phyloP scores from a whole-genome alignment of 2,113 vertebrate genomes.

The Coregonus clupeaformis region DNA sequence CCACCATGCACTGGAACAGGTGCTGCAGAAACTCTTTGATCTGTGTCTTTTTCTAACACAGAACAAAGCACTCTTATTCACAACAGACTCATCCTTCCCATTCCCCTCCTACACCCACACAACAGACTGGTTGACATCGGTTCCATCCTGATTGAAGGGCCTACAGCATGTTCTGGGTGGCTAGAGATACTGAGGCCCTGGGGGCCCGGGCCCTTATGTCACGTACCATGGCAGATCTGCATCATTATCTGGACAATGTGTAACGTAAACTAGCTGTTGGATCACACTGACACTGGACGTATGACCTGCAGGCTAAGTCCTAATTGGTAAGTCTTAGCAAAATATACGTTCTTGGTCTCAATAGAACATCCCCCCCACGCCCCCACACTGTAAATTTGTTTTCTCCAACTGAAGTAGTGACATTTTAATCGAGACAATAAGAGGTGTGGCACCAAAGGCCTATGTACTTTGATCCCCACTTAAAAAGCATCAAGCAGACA shows the following conservation, averaged over 20 bases:
- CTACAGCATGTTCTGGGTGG: conserved; percentile 4
- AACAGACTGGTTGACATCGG: conserved; percentile 1
- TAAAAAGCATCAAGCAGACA: background rate
- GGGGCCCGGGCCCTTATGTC: conserved; percentile 9
- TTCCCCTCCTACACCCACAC: background rate
- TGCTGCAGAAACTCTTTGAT: conserved; percentile 81
- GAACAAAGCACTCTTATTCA: background rate
- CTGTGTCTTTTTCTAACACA: conserved; percentile 80
- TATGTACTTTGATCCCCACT: conserved; percentile 31
- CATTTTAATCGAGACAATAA: conserved; percentile 50
- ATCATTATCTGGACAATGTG: conserved; percentile 27
- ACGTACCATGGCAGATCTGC: conserved; percentile 14
- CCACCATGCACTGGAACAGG: conserved; percentile 74
- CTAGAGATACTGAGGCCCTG: conserved; percentile 8
- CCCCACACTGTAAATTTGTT: background rate
- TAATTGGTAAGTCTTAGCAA: conserved; percentile 20
- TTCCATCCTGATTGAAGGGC: conserved; percentile 19
- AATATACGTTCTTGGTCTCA: too few relatives aligned
- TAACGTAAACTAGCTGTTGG: conserved; percentile 17
- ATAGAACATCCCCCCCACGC: too few relatives aligned
- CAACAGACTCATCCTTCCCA: background rate
- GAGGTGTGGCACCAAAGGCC: conserved; percentile 10
- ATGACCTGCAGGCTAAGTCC: conserved; percentile 32
- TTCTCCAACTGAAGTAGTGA: conserved; percentile 49
- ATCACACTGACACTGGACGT: conserved; percentile 4